Evolutionary conservation across 2,113 vertebrate species (phyloP), one percentile per base, ranked within the genome.

Genomic region (Okapia johnstoni): DNA sequence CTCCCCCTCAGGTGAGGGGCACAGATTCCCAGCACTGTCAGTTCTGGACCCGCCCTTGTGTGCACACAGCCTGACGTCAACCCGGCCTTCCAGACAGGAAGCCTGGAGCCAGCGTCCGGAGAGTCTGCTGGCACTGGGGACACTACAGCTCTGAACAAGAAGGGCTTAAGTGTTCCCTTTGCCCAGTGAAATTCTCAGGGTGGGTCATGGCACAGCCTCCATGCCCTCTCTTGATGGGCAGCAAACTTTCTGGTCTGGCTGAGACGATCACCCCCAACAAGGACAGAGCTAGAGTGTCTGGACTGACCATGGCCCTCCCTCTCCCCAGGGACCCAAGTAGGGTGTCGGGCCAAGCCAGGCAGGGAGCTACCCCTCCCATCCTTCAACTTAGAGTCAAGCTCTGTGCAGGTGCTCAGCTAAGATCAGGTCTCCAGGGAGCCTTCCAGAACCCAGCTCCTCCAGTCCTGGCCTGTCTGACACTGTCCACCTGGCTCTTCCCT

Each of bases 101-200:
- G 15, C 63, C n/a, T 17, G n/a, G n/a, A 52, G 60, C 40, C 36
- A 0, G 36, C 15, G n/a, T 46, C 40, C 0, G 14, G 93, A 40
- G 43, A 2, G 48, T 3, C 58, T 6, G 54, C 43, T 25, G 19
- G 63, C 33, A 15, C 15, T 6, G 0, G 40, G 9, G 6, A n/a
- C 21, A 0, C 40, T 0, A 8, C 54, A 1, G 48, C 36, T 61
- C 57, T 5, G 48, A 60, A 33, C 6, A 2, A 54, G 70, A 9
- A 16, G 28, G 25, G 57, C 57, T 33, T 5, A 25, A 8, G 3
- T 4, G 36, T 28, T 80, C 16, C 46, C 17, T 50, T 25, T 1
- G 4, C 54, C 46, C 6, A 8, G 2, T 0, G 4, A 50, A 30
- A 43, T 28, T 6, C 76, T 61, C 16, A 1, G 33, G 30, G 46